Evolutionary conservation across 2,113 vertebrate genomes (phyloP), one percentile per base, ranked within the genome.

Genomic region (Tetrax tetrax): DNA sequence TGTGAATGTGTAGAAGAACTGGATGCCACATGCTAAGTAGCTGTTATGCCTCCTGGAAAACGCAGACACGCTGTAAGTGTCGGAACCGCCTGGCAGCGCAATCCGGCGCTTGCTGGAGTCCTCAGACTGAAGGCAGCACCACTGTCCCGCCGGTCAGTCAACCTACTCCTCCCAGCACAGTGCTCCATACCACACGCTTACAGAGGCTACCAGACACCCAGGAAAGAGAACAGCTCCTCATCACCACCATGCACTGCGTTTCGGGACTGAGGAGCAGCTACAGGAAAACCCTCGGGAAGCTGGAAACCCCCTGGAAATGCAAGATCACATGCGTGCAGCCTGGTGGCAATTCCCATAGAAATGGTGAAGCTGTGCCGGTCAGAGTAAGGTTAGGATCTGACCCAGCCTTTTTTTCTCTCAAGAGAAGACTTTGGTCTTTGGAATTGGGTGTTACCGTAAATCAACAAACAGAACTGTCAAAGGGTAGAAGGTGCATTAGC

Each of bases 1-100:
- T 56, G 35, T 87, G 91, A 96, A 79, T 7, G 70, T 45, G 53
- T 72, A 82, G 91, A 84, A 82, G 91, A 84, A 89, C 91, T 95
- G 93, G 69, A 56, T 76, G 37, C 76, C 89, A 89, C 81, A 94
- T 95, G 91, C 56, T 69, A 81, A 82, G 53, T 19, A 56, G 89
- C 50, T 84, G 4, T 21, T 75, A 9, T 4, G 27, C 33, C 27
- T 89, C 33, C 77, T 64, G 48, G 65, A 91, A 92, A 84, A 84
- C 3, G 35, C 37, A 57, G 53, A 75, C 19, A 47, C 27, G 1
- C 41, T 63, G 16, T 13, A 45, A 11, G 2, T 14, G n/a, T 81
- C 86, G 33, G 68, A 86, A 33, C 29, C 2, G 4, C 54, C 75
- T 50, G 80, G 68, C 68, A 80, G 66, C 4, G 2, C 38, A 83